Base-by-base conservation (phyloP, 2,888 invertebrate genomes). In the Tiphia femorata region DNA sequence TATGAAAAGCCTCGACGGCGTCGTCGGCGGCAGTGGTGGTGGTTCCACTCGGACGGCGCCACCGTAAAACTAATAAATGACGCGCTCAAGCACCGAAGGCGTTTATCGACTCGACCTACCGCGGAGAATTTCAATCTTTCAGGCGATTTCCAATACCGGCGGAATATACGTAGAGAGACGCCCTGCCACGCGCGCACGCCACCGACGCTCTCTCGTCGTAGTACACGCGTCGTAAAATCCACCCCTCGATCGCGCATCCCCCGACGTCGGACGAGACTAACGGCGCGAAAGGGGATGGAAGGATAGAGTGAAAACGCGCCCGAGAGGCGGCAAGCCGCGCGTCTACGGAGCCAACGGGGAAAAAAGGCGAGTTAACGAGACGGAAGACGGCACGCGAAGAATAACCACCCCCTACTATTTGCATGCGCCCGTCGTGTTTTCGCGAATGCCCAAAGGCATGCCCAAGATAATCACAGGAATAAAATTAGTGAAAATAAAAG, bases 11-110 rank as follows among this genome's bases (percentile, higher is more conserved):
- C 25, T 35, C 20, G 46, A 14, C n/a, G n/a, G n/a, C n/a, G n/a
- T n/a, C n/a, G n/a, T n/a, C n/a, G n/a, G n/a, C n/a, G n/a, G n/a
- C n/a, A n/a, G n/a, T n/a, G n/a, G n/a, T n/a, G n/a, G n/a, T n/a
- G n/a, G n/a, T n/a, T 29, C 41, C 8, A 33, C 33, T 6, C 44
- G 42, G 51, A 49, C 54, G 50, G 47, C 29, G 47, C 55, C n/a
- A n/a, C n/a, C 49, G 59, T 69, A 62, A 69, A 68, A 60, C 58
- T 62, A 65, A 68, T 69, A 69, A 65, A 68, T 59, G 67, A 56
- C 47, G 49, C 33, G 54, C 23, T 40, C 12, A 47, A 38, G 49
- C 46, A 53, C 41, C 48, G 62, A 17, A 17, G 47, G 49, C 51
- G 52, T 64, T 68, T 62, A 64, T 62, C 47, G 61, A 48, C 43